Evolutionary conservation across 2,888 invertebrate species (phyloP), one percentile per base, ranked within the genome.

Genomic region (Pammene aurita): DNA sequence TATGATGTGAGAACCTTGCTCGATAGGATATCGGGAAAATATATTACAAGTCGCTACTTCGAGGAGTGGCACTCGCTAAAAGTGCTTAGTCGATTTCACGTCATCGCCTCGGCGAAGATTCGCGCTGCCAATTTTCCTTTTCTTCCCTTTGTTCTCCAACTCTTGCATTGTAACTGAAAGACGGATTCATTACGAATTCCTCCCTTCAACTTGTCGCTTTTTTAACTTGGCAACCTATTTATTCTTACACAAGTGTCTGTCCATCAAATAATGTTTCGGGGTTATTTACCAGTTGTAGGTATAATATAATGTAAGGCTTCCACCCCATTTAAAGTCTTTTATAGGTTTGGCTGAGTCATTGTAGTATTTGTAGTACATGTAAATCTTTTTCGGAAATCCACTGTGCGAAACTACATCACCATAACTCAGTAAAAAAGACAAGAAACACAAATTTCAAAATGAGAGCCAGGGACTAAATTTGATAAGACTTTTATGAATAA

Each of bases 111-210:
- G 72, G 76, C 76, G 77, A 50, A 58, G 50, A 79, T 80, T 77
- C 79, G 76, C 78, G 80, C 76, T 84, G 85, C 84, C 85, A 86
- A 87, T 88, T 86, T 84, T 78, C 79, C 75, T 67, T 67, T 67
- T 61, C 60, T 54, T 78, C 81, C 81, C 82, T 86, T 88, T 89
- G 87, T 88, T 84, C 87, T 78, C 80, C 77, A 80, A 78, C 78
- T 81, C 77, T 77, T 77, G 78, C 78, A 78, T 81, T 80, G 75
- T 79, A 78, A 79, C 78, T 82, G 81, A 83, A 81, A 80, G 80
- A 80, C 78, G 75, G 75, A 80, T 78, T 84, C 79, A 81, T 82
- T 82, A 81, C 77, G 73, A 75, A 73, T 77, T 72, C 72, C 75
- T 71, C 72, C 66, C 62, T 73, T 73, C 66, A 67, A 68, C 70